Conservation (phyloP, 2,888 invertebrate species). For the Mythimna ferrago region DNA sequence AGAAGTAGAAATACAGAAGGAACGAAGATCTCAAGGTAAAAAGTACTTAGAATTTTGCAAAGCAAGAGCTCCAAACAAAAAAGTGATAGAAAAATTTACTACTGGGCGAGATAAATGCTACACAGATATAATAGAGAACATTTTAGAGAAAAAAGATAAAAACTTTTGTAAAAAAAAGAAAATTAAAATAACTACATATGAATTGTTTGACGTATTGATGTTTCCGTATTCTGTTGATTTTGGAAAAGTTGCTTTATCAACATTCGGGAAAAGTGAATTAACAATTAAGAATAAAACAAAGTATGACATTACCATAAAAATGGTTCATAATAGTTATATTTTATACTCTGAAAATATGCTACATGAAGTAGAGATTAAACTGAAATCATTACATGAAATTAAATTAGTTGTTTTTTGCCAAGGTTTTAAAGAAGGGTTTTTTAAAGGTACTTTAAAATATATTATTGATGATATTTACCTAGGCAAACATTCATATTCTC, state of each 20-base stretch:
- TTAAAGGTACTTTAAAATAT: conserved; percentile 77
- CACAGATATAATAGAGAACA: conserved; percentile 53
- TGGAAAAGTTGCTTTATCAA: conserved; percentile 79
- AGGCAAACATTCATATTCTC: conserved; percentile 77
- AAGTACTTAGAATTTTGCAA: conserved; percentile 75
- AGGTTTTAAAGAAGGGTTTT: conserved; percentile 74
- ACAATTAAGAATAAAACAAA: conserved; percentile 80
- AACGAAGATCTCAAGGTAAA: conserved; percentile 66
- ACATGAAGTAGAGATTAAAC: conserved; percentile 66
- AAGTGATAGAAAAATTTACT: conserved; percentile 66
- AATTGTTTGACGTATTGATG: conserved; percentile 77
- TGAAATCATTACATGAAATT: conserved; percentile 71
- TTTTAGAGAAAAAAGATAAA: conserved; percentile 45
- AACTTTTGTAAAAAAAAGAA: conserved; percentile 74
- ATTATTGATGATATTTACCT: conserved; percentile 77
- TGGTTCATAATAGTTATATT: conserved; percentile 73
- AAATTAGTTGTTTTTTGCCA: conserved; percentile 74
- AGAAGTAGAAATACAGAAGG: conserved; percentile 50
- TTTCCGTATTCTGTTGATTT: conserved; percentile 78
- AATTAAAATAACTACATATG: conserved; percentile 70
- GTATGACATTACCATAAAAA: conserved; percentile 72
- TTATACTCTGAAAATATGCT: conserved; percentile 76
- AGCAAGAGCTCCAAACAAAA: conserved; percentile 63
- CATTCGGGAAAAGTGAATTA: conserved; percentile 76
- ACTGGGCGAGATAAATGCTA: conserved; percentile 73